Evolutionary conservation across 2,113 vertebrate genomes (phyloP).

Genomic region (Melanostigma gelatinosum): DNA sequence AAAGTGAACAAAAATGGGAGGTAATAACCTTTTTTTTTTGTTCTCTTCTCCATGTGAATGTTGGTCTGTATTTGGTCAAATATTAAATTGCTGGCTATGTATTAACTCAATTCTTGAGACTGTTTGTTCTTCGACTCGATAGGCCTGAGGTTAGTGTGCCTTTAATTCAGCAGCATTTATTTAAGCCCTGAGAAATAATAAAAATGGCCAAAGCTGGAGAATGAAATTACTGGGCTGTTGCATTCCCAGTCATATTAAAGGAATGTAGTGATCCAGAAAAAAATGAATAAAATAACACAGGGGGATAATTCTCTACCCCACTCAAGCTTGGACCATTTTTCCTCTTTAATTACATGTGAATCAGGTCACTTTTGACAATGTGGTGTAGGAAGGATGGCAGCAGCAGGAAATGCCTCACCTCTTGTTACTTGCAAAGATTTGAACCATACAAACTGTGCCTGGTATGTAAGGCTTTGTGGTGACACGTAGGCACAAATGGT

Average conservation of each 20-base stretch:
- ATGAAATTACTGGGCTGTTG: slow-evolving; percentile 66
- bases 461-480: slow-evolving; percentile 41
- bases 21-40: slow-evolving; percentile 57
- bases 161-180: slow-evolving; percentile 53
- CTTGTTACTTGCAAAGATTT: slow-evolving; percentile 19
- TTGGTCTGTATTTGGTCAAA: slow-evolving; percentile 59
- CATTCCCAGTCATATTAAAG: slow-evolving; percentile 67
- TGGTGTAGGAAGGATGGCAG: slow-evolving; percentile 32
- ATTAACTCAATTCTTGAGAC: slow-evolving; percentile 44
- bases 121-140: slow-evolving; percentile 56
- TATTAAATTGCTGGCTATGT: slow-evolving; percentile 50
- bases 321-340: slow-evolving; percentile 50
- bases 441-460: slow-evolving; percentile 37
- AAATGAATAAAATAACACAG: slow-evolving; percentile 62
- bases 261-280: slow-evolving; percentile 72
- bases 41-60: slow-evolving; percentile 31
- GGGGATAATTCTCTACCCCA: slow-evolving; percentile 57
- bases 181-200: slow-evolving; percentile 57
- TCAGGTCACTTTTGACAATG: slow-evolving; percentile 40
- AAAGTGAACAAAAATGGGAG: slow-evolving; percentile 67
- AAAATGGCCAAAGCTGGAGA: slow-evolving; percentile 46
- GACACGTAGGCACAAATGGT: slow-evolving; percentile 69
- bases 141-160: slow-evolving; percentile 53
- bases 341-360: slow-evolving; percentile 61
- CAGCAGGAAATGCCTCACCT: slow-evolving; percentile 19